Base-by-base conservation (phyloP, 2,888 invertebrate genomes). In the Julus scandinavius region DNA sequence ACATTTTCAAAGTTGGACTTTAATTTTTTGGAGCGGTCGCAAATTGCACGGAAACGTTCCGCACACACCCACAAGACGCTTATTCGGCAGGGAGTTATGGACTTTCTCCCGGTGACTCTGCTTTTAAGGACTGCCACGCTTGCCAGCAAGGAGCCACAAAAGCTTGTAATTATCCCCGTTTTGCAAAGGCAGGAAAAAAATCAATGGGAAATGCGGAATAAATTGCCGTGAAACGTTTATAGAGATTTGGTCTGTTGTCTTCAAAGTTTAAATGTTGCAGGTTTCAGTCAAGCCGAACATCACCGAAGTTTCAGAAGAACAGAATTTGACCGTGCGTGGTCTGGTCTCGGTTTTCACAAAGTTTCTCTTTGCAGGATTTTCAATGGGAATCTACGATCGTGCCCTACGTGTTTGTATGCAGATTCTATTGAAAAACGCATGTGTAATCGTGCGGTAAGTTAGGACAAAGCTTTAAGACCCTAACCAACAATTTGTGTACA, bases 51-150 rank as follows among this genome's bases (percentile, higher is more conserved):
- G 58, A 15, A 58, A 15, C 4, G 58, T 15, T 58, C 58, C 58
- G 11, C 11, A 13, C 49, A 49, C 49, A 49, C 49, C 13, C 9
- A 6, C 29, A 29, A 58, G 58, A 15, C 49, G 58, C 58, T 49
- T 49, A 58, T 58, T 58, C 17, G 58, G 58, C 0, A 5, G 72
- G 9, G 5, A 20, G 29, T n/a, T 29, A 0, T 0, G 15, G 58
- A 15, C 4, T 58, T 58, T 58, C 15, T 11, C 29, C 72, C 29
- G 29, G 5, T 29, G 29, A 4, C 29, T 5, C 29, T 72, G 72
- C 72, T 72, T 72, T 72, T 72, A n/a, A 72, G 72, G 72, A 72
- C 9, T 6, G 72, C 72, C 9, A 72, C 72, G 72, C 72, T 72
- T 72, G 11, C 58, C 49, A 58, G 15, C 11, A 15, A 58, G 15